A percentile compares a stretch with the other conserved stretches of the same genome.
These are phyloP conservation scores for Tachina grossa DNA, from an alignment of 2,888 invertebrate genomes.

Conservation along the genomic window DNA sequence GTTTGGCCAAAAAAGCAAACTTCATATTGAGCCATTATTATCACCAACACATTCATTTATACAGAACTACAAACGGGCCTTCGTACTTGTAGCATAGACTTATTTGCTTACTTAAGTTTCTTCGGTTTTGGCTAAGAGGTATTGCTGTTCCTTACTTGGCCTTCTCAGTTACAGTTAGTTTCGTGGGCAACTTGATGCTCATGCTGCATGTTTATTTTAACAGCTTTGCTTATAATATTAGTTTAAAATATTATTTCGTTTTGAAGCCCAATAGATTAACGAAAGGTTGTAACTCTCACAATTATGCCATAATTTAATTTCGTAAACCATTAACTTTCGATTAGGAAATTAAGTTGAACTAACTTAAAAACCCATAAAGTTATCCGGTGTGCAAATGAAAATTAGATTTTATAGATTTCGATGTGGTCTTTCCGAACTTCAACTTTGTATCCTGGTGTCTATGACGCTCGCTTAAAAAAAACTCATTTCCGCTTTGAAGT, in stretches of 20 bases:
- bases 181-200: slow-evolving; percentile 49
- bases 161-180: slow-evolving; percentile 38
- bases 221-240: slow-evolving; percentile 12
- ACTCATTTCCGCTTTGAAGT: too few relatives aligned
- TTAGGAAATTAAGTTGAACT: too few relatives aligned
- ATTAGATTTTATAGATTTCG: too few relatives aligned
- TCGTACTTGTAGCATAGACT: background rate
- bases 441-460: too few relatives aligned
- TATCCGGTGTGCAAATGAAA: too few relatives aligned
- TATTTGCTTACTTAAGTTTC: slow-evolving; percentile 39
- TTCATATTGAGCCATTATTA: slow-evolving; percentile 71
- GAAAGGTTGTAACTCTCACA: background rate
- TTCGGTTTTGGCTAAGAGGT: slow-evolving; percentile 33
- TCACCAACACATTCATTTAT: slow-evolving; percentile 46
- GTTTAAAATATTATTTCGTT: background rate
- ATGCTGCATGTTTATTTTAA: slow-evolving; percentile 36
- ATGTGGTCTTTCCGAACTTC: too few relatives aligned
- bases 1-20: slow-evolving; percentile 70
- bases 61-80: slow-evolving; percentile 30
- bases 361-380: too few relatives aligned
- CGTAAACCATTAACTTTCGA: too few relatives aligned
- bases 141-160: slow-evolving; percentile 42
- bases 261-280: background rate
- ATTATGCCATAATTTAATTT: too few relatives aligned
- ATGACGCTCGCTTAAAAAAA: too few relatives aligned